Conservation (phyloP, 2,113 vertebrate species). For the Speoplatyrhinus poulsoni region DNA sequence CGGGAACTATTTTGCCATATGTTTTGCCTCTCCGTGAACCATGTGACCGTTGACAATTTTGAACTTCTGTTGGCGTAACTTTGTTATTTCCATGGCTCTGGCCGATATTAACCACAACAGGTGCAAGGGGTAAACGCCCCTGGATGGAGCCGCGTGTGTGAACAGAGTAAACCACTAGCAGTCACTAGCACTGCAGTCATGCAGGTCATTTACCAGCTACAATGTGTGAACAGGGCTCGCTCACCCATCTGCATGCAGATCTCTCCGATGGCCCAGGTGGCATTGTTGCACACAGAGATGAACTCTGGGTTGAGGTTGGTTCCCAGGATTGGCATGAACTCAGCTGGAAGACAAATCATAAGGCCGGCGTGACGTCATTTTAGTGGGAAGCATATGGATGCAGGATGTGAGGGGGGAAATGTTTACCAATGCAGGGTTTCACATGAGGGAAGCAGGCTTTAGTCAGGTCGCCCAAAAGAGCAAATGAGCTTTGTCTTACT, state of each 20-base stretch:
- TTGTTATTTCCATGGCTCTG: no score
- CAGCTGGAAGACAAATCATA: slow-evolving; percentile 73
- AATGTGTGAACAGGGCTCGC: no score
- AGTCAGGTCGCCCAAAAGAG: slow-evolving; percentile 90
- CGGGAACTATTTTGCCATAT: no score
- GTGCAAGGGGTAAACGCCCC: no score
- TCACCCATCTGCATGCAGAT: slow-evolving; percentile 98
- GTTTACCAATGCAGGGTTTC: slow-evolving; percentile 91
- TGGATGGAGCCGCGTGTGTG: no score
- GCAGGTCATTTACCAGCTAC: no score
- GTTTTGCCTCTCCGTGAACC: no score
- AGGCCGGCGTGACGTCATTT: neutral
- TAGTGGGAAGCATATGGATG: neutral
- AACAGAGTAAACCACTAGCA: no score
- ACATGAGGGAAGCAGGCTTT: slow-evolving; percentile 96
- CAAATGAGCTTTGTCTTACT: slow-evolving; percentile 94
- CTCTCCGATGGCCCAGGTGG: slow-evolving; percentile 96
- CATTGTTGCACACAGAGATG: slow-evolving; percentile 96
- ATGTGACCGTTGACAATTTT: no score
- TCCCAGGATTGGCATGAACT: slow-evolving; percentile 97
- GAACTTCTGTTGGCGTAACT: no score
- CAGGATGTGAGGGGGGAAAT: neutral
- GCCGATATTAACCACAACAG: no score
- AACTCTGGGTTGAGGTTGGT: slow-evolving; percentile 96
- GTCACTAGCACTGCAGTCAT: no score